Conservation (phyloP, 1,140 invertebrate genomes). For the Diorhabda sublineata region DNA sequence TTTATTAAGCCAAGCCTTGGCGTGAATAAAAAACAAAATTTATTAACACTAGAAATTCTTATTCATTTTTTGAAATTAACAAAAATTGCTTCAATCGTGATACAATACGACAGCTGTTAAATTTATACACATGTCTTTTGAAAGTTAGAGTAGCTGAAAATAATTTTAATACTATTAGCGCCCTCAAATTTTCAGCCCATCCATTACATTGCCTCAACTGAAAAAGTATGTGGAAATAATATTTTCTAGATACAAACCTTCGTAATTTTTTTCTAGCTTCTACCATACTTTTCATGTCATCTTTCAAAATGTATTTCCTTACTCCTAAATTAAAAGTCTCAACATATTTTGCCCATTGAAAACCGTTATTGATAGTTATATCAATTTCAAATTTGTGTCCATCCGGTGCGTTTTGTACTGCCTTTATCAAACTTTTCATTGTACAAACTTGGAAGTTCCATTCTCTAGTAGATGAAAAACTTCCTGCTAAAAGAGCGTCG, state of each 20-base stretch:
- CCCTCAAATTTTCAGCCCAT: too few species aligned
- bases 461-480: constrained; percentile 83
- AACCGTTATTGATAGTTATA: constrained; percentile 45
- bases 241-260: constrained; percentile 49
- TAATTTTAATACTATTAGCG: too few species aligned
- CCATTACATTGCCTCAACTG: too few species aligned
- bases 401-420: constrained; percentile 58
- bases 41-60: too few species aligned
- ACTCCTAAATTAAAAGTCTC: constrained; percentile 74
- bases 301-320: constrained; percentile 74
- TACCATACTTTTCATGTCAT: constrained; percentile 60
- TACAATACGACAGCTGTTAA: too few species aligned
- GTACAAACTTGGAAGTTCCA: constrained; percentile 81
- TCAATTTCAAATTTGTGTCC: constrained; percentile 58
- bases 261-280: constrained; percentile 62
- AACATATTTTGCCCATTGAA: constrained; percentile 68
- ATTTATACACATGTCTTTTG: too few species aligned
- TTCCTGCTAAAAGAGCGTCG: constrained; percentile 54
- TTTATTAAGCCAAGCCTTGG: too few species aligned
- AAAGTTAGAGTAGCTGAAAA: not conserved
- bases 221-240: too few species aligned
- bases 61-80: too few species aligned
- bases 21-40: too few species aligned
- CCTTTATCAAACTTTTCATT: constrained; percentile 60
- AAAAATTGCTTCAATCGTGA: too few species aligned